Evolutionary conservation across 2,797 vertebrate species (phyloP), one percentile per base, ranked within the genome.

Genomic region (Syngnathus acus): DNA sequence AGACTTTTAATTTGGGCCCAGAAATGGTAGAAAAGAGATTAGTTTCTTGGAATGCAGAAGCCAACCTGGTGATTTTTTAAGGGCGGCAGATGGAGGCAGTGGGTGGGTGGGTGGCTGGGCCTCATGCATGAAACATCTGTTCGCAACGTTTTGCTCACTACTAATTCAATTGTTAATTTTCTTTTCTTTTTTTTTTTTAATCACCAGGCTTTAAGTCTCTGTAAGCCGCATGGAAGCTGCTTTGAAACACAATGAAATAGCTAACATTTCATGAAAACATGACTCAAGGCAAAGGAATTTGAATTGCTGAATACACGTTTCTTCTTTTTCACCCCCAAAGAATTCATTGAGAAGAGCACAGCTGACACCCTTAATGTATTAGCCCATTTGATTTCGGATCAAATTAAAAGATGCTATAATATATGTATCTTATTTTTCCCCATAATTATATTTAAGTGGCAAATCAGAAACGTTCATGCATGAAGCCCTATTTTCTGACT

Each of bases 41-140:
- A 77, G 74, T 74, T 66, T 79, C 70, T 69, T 81, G 87, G 84
- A 88, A 89, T 88, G 84, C 83, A 80, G 72, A 79, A 75, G 68
- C 76, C 68, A 65, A 60, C 64, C 63, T 66, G 50, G 47, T 62
- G 66, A 72, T 67, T 19, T 61, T 60, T 61, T 19, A 32, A 61
- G 58, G 39, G 58, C 16, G 23, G 5, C 60, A n/a, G 37, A n/a
- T 19, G 8, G 38, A 19, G 16, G 40, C 16, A 5, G 57, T 59
- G 57, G 26, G 26, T 26, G 26, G 26, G n/a, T n/a, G n/a, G n/a
- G 2, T 32, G 26, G 26, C 26, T 32, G 26, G 57, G 57, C 57
- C 57, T 59, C 57, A 40, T 40, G 37, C 17, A 59, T 45, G 40
- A 43, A 16, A 62, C 40, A 69, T 68, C 70, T 6, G 39, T 37